Evolutionary conservation across 2,888 invertebrate species (phyloP).

Genomic region (Epsilonema sp.): DNA sequence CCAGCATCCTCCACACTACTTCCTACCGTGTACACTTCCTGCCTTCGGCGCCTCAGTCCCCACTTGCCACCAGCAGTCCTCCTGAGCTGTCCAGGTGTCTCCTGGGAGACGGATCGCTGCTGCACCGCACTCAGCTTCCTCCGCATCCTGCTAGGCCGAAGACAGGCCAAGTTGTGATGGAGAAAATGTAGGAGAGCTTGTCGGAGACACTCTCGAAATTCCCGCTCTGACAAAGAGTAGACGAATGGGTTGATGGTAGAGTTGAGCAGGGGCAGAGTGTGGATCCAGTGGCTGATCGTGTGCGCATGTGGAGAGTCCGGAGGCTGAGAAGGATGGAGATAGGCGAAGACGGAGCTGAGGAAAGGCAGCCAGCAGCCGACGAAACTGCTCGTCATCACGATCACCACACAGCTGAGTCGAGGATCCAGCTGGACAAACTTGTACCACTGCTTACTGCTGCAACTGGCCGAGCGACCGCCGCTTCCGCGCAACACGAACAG

Average conservation of each 20-base stretch:
- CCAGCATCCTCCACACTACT: too few relatives aligned
- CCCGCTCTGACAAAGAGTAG: constrained; percentile 3
- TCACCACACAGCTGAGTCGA: constrained; percentile 1
- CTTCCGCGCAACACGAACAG: neutral
- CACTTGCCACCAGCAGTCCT: too few relatives aligned
- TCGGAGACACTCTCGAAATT: neutral
- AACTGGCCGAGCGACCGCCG: neutral
- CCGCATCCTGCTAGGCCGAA: too few relatives aligned
- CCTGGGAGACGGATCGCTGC: too few relatives aligned
- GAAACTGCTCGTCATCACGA: constrained; percentile 3
- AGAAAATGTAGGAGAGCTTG: too few relatives aligned
- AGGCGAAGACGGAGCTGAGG: neutral
- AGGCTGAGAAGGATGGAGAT: neutral
- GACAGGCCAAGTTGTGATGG: too few relatives aligned
- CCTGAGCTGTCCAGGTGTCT: too few relatives aligned
- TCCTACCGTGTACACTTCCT: too few relatives aligned
- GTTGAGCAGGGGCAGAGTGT: constrained; percentile 1
- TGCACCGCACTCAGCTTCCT: too few relatives aligned
- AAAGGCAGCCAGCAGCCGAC: constrained; percentile 7
- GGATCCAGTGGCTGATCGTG: neutral
- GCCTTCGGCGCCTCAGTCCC: too few relatives aligned
- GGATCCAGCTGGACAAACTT: constrained; percentile 7
- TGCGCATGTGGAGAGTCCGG: neutral
- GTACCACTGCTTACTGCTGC: constrained; percentile 2
- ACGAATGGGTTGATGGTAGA: constrained; percentile 5